phyloP scores from a whole-genome alignment of 2,888 invertebrate species.

The Phorcus lineatus region DNA sequence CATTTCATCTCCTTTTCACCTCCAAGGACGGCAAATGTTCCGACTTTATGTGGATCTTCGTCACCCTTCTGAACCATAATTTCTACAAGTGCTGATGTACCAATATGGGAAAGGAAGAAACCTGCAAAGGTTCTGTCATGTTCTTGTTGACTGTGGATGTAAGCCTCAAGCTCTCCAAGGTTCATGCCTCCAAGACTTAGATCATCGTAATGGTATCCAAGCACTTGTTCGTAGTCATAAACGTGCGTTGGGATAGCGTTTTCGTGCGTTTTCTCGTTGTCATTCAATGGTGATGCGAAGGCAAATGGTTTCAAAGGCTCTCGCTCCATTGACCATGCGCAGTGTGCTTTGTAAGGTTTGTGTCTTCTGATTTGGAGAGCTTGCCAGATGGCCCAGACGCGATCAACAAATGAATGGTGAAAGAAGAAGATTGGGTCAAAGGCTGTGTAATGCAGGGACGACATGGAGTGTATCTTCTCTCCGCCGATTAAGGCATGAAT shows the following conservation, averaged over 20 bases:
- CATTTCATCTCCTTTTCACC: conserved; percentile 34
- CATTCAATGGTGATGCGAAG: conserved; percentile 43
- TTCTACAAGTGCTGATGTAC: conserved; percentile 33
- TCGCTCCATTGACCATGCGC: conserved; percentile 39
- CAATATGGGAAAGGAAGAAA: conserved; percentile 39
- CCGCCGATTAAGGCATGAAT: conserved; percentile 35
- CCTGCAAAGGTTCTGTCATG: conserved; percentile 42
- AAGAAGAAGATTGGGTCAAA: conserved; percentile 36
- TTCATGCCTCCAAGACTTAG: conserved; percentile 45
- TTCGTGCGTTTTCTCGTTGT: conserved; percentile 38
- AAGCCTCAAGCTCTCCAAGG: conserved; percentile 37
- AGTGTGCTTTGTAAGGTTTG: conserved; percentile 43
- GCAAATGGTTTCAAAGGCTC: conserved; percentile 43
- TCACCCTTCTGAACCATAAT: conserved; percentile 23
- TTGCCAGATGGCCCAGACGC: conserved; percentile 43
- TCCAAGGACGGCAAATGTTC: conserved; percentile 32
- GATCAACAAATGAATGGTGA: conserved; percentile 35
- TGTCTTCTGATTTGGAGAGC: conserved; percentile 37
- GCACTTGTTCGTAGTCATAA: conserved; percentile 44
- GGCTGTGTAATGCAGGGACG: conserved; percentile 34
- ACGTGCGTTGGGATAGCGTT: conserved; percentile 39
- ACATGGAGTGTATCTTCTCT: conserved; percentile 29
- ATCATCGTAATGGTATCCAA: conserved; percentile 43
- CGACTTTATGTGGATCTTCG: conserved; percentile 21
- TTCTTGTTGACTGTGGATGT: conserved; percentile 26